Evolutionary conservation across 1,140 invertebrate species (phyloP).

Genomic region (Zelostemma sp.): DNA sequence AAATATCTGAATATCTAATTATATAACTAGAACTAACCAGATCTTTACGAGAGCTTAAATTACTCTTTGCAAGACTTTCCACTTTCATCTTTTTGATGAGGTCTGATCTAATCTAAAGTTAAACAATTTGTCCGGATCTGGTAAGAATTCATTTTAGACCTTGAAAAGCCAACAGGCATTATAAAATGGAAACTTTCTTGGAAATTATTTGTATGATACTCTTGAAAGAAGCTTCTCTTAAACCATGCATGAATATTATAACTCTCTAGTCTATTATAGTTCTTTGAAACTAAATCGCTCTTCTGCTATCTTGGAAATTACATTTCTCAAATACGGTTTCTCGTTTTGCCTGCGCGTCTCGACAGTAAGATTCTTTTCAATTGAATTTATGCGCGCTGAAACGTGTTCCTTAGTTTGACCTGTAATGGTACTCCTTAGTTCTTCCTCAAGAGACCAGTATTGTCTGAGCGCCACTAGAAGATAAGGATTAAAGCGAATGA

Average conservation of each 20-base stretch:
- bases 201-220: too few relatives aligned
- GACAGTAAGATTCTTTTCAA: constrained; percentile 7
- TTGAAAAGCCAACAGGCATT: too few relatives aligned
- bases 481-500: constrained; percentile 36
- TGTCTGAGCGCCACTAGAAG: constrained; percentile 30
- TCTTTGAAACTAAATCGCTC: constrained; percentile 5
- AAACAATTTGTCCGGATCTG: too few relatives aligned
- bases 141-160: too few relatives aligned
- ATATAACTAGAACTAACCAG: too few relatives aligned
- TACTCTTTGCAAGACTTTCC: too few relatives aligned
- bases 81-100: too few relatives aligned
- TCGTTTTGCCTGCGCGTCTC: constrained; percentile 2
- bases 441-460: constrained; percentile 28
- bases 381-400: constrained; percentile 30
- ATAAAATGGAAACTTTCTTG: too few relatives aligned
- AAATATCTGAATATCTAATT: too few relatives aligned
- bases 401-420: constrained; percentile 27
- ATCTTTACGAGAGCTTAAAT: too few relatives aligned
- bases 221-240: background rate
- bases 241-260: too few relatives aligned
- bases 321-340: constrained; percentile 1
- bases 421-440: constrained; percentile 38
- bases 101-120: too few relatives aligned
- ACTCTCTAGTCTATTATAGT: constrained; percentile 14
- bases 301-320: background rate